Evolutionary conservation across 2,888 invertebrate species (phyloP).

Genomic region (Caenorhabditis angaria): DNA sequence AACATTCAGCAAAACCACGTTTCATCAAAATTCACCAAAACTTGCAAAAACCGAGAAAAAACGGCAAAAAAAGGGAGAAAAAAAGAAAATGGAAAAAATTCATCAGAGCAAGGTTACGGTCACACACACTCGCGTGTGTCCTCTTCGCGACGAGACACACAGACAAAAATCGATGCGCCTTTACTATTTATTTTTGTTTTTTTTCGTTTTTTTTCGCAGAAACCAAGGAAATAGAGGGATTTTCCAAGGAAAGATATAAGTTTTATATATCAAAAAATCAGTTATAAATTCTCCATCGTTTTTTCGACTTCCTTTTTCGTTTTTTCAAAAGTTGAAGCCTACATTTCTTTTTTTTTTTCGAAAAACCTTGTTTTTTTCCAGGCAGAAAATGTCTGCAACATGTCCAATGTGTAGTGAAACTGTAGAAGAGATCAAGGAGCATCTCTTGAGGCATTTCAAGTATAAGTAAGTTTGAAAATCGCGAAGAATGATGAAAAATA

Average conservation of each 20-base stretch:
- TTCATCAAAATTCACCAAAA: constrained; percentile 3
- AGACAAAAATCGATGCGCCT: constrained; percentile 14
- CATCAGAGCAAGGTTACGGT: constrained; percentile 14
- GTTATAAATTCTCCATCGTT: no score
- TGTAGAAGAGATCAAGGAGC: constrained; percentile 8
- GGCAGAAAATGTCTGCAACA: background rate
- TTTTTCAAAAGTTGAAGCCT: no score
- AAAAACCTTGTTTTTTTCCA: no score
- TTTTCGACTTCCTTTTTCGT: no score
- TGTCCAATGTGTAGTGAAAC: constrained; percentile 24
- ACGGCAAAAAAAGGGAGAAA: constrained; percentile 3
- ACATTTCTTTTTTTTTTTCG: no score
- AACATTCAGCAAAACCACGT: background rate
- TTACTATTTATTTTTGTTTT: background rate
- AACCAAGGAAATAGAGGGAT: background rate
- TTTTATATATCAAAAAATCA: no score
- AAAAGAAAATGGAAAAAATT: background rate
- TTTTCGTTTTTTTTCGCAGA: background rate
- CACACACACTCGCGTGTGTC: constrained; percentile 17
- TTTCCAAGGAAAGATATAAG: background rate
- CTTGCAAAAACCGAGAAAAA: background rate
- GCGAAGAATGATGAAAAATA: background rate
- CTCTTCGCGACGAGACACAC: constrained; percentile 11
- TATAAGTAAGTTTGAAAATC: constrained; percentile 17
- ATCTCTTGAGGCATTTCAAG: constrained; percentile 31